phyloP scores from a whole-genome alignment of 2,113 vertebrate species.

The Tiliqua scincoides region DNA sequence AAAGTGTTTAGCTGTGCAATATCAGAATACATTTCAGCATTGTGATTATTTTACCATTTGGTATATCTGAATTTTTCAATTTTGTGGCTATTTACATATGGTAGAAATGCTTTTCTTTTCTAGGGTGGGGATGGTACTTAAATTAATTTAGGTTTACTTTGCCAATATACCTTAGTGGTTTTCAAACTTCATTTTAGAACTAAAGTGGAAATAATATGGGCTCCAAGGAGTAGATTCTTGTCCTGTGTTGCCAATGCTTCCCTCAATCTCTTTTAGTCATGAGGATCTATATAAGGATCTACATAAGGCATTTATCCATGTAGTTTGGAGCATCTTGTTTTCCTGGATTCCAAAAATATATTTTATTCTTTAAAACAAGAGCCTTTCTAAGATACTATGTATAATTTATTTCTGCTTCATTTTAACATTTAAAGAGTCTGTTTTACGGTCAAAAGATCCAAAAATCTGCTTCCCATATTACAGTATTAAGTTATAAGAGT shows the following conservation, averaged over 20 bases:
- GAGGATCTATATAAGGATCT: neutral
- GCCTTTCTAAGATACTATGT: neutral
- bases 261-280: constrained; percentile 10
- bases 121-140: constrained; percentile 61
- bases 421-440: neutral
- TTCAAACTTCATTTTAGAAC: constrained; percentile 68
- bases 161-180: constrained; percentile 59
- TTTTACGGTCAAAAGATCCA: neutral
- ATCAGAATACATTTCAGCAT: constrained; percentile 55
- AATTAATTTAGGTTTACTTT: constrained; percentile 70
- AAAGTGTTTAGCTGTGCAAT: constrained; percentile 54
- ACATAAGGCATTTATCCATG: neutral
- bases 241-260: constrained; percentile 22
- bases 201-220: constrained; percentile 45
- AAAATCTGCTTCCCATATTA: neutral
- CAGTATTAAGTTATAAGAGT: neutral
- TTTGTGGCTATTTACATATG: constrained; percentile 70
- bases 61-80: constrained; percentile 48
- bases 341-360: constrained; percentile 4
- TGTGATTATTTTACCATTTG: constrained; percentile 59
- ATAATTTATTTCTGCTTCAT: neutral
- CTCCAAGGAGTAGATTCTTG: constrained; percentile 25
- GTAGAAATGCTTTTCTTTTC: constrained; percentile 60
- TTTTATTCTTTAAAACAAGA: neutral
- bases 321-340: neutral